A percentile compares a stretch with the other conserved stretches of the same genome.
These are phyloP conservation scores for Peromyscus melanophrys DNA, from an alignment of 2,797 vertebrate species.

Conservation along the genomic window DNA sequence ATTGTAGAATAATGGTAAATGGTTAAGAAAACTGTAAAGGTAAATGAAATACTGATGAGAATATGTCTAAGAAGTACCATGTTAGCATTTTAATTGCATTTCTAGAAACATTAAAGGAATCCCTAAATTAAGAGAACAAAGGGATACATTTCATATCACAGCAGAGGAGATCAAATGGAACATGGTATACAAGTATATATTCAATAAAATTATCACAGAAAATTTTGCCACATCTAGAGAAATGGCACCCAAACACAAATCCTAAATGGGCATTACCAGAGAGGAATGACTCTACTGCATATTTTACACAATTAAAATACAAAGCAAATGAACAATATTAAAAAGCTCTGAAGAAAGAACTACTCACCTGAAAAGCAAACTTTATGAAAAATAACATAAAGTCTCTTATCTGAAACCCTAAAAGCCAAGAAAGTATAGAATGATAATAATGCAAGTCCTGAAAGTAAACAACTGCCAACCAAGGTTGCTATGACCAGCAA, in stretches of 20 bases:
- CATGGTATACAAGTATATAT: background rate
- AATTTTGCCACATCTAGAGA: background rate
- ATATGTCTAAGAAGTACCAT: background rate
- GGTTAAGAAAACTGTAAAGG: background rate
- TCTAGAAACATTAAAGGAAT: background rate
- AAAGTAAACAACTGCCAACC: background rate
- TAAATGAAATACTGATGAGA: slow-evolving; percentile 3
- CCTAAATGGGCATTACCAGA: background rate
- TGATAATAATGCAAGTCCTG: background rate
- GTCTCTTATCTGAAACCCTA: background rate
- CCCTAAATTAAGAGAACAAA: background rate
- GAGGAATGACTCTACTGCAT: background rate
- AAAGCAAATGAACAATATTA: background rate
- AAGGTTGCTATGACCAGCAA: background rate
- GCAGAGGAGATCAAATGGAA: background rate
- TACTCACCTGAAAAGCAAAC: background rate
- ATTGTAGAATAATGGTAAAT: slow-evolving; percentile 24
- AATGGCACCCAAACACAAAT: background rate
- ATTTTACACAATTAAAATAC: background rate
- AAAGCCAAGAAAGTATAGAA: background rate
- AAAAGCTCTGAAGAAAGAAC: background rate
- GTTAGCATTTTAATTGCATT: background rate
- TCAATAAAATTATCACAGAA: background rate
- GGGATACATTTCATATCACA: background rate
- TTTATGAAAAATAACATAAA: background rate